Conservation (phyloP, 2,797 vertebrate species). For the Hyperoplus immaculatus region DNA sequence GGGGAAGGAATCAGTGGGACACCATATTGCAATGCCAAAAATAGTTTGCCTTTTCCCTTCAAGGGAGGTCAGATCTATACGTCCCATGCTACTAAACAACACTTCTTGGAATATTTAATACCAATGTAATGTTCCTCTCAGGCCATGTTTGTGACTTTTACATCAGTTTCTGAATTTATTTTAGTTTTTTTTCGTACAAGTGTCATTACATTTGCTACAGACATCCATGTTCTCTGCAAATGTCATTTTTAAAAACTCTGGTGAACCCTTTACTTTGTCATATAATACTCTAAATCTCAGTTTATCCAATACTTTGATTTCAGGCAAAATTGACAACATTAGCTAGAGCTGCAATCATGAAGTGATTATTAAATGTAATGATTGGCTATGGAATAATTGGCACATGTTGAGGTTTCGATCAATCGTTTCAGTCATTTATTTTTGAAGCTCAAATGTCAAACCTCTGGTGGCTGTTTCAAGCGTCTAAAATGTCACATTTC, state of each 20-base stretch:
- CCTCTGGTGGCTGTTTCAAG: neutral
- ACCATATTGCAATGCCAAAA: neutral
- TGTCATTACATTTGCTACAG: neutral
- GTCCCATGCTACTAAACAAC: neutral
- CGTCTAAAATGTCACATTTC: neutral
- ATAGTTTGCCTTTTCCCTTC: neutral
- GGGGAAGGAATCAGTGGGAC: constrained; percentile 3
- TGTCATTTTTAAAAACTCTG: neutral
- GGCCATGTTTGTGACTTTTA: neutral
- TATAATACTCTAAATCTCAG: neutral
- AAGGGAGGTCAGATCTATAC: neutral
- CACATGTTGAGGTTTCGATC: neutral
- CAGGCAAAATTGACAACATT: neutral
- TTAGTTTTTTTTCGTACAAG: neutral
- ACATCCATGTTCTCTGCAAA: neutral
- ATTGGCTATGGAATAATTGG: no score
- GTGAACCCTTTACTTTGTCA: neutral
- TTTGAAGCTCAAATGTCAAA: neutral
- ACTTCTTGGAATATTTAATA: neutral
- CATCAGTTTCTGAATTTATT: neutral
- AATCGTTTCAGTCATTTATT: neutral
- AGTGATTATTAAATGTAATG: no score
- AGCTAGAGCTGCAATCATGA: neutral
- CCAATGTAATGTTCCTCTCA: neutral
- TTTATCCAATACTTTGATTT: neutral